Evolutionary conservation across 2,888 invertebrate species (phyloP).

Genomic region (Nomada ruficornis): DNA sequence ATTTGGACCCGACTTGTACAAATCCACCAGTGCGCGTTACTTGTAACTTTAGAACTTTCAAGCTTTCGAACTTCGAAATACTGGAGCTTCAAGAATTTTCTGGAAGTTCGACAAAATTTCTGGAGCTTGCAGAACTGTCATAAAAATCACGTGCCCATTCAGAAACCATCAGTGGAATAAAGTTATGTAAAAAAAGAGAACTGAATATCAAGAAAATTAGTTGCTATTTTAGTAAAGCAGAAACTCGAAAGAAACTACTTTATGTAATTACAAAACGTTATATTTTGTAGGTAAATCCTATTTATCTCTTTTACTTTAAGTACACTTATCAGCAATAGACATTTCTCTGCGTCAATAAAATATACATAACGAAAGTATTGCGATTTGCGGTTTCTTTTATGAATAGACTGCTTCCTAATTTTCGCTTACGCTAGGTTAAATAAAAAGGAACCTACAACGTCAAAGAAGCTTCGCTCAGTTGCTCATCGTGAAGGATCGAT

Average conservation of each 20-base stretch:
- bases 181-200: background rate
- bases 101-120: background rate
- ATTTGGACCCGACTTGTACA: background rate
- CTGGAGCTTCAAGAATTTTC: constrained; percentile 3
- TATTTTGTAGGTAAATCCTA: background rate
- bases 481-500: constrained; percentile 22
- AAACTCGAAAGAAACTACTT: too few species aligned
- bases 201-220: background rate
- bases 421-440: background rate
- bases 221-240: background rate
- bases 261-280: too few species aligned
- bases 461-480: constrained; percentile 12
- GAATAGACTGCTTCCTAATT: constrained; percentile 22
- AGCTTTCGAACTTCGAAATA: constrained; percentile 1
- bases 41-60: background rate
- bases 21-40: background rate
- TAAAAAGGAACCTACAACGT: constrained; percentile 7
- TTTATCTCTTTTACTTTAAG: background rate
- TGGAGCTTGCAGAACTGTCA: background rate
- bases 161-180: background rate
- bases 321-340: background rate
- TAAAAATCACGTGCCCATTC: background rate
- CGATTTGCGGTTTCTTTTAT: background rate
- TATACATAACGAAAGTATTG: background rate
- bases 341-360: background rate